A percentile compares a stretch with the other conserved stretches of the same genome.
Evolutionary conservation across 2,888 invertebrate genomes (phyloP).

Genomic region (Sicus ferrugineus): DNA sequence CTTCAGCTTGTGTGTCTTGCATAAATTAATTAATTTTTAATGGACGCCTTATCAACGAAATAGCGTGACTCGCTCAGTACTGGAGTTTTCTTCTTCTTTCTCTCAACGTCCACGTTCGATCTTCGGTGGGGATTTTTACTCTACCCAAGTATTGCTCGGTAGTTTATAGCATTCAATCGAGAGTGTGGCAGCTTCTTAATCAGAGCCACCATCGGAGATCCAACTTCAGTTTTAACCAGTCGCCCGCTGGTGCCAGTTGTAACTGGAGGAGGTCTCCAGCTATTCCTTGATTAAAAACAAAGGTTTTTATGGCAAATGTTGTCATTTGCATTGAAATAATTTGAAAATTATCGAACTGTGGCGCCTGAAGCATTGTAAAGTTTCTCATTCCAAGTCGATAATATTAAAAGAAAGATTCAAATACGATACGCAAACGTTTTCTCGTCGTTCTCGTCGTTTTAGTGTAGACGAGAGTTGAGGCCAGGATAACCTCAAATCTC

Average conservation of each 20-base stretch:
- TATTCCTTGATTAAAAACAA: conserved; percentile 5
- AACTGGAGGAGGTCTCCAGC: not conserved
- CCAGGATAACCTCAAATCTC: too few relatives aligned
- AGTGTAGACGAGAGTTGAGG: too few relatives aligned
- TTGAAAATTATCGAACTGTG: too few relatives aligned
- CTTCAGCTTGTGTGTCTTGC: conserved; percentile 34
- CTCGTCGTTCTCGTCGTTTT: too few relatives aligned
- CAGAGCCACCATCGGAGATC: not conserved
- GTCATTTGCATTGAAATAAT: too few relatives aligned
- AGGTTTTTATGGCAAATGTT: too few relatives aligned
- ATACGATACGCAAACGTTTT: too few relatives aligned
- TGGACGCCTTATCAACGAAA: conserved; percentile 42
- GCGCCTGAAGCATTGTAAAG: too few relatives aligned
- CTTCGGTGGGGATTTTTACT: not conserved
- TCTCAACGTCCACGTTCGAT: not conserved
- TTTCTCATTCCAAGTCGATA: too few relatives aligned
- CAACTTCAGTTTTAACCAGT: not conserved
- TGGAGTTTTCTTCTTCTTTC: not conserved
- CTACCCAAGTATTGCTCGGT: not conserved
- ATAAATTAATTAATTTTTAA: conserved; percentile 47
- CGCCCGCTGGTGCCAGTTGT: not conserved
- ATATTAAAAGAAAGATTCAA: too few relatives aligned
- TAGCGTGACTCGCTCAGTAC: not conserved
- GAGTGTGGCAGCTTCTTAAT: conserved; percentile 3
- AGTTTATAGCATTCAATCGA: not conserved